Evolutionary conservation across 2,113 vertebrate genomes (phyloP), one percentile per base, ranked within the genome.

Genomic region (Riparia riparia): DNA sequence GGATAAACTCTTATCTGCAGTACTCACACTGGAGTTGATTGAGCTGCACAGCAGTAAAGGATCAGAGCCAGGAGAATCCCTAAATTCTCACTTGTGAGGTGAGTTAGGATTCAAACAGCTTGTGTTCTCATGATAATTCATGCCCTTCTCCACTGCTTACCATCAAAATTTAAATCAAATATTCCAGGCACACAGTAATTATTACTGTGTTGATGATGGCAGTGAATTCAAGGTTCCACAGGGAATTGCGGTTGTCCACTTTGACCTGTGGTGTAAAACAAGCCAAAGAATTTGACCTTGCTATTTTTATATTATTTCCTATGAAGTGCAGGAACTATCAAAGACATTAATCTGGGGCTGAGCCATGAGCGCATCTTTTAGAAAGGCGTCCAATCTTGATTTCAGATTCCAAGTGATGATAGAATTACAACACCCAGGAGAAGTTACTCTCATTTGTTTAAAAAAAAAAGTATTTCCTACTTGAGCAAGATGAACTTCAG

Each of bases 321-420:
- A 91, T 34, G 41, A 60, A 73, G 51, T 54, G 29, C 29, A 28
- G 44, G 50, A 94, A 63, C 78, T 80, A 77, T 83, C 79, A 88
- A 26, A 79, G 66, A 34, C 39, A 16, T 88, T 54, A 47, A 95
- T 90, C 84, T 93, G 78, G 86, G 76, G 24, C 68, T 66, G 56
- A 94, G 71, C 88, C 54, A 41, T 20, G 42, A 94, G 79, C 0
- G 0, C 82, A 93, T 94, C 92, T 86, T 86, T 92, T 83, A 86
- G 82, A 94, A 83, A 94, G 56, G 51, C 66, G 73, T 88, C 90
- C 92, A 86, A 51, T 96, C 95, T 92, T 95, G 79, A 92, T 93
- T 93, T 66, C 44, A 81, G 74, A 90, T 94, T 95, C 79, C 68
- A 88, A 90, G 85, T 83, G 90, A 51, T 96, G 93, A 96, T 77